Conservation (phyloP, 2,797 vertebrate species). For the Trachurus trachurus region DNA sequence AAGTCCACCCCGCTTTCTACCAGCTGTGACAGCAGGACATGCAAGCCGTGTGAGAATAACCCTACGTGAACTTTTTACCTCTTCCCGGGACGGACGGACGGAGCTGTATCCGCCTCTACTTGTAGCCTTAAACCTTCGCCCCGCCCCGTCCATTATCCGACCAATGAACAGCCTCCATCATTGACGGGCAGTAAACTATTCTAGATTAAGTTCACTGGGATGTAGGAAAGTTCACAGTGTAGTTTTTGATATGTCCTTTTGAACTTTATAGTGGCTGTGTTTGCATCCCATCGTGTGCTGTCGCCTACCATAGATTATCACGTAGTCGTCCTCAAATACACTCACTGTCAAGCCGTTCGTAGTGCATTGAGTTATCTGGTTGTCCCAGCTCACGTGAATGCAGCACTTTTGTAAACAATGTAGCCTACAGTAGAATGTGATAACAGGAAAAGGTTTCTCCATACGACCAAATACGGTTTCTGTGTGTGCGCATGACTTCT, state of each 20-base stretch:
- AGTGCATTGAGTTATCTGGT: neutral
- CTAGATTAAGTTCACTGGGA: neutral
- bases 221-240: too few relatives aligned
- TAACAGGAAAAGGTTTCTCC: too few relatives aligned
- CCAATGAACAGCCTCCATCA: constrained; percentile 23
- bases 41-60: neutral
- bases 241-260: neutral
- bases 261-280: neutral
- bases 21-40: neutral
- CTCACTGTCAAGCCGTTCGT: neutral
- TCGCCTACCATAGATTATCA: neutral
- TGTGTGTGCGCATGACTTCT: too few relatives aligned
- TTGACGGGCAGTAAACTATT: neutral
- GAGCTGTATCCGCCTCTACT: too few relatives aligned
- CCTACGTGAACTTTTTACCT: neutral
- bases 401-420: neutral
- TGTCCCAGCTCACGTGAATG: neutral
- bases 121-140: neutral
- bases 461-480: neutral
- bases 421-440: too few relatives aligned
- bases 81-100: too few relatives aligned
- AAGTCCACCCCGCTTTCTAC: neutral
- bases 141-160: neutral
- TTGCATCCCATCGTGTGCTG: too few relatives aligned
- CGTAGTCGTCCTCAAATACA: neutral